These are phyloP conservation scores for Amblyornis subalaris DNA, from an alignment of 2,113 vertebrate genomes.

Conservation along the genomic window DNA sequence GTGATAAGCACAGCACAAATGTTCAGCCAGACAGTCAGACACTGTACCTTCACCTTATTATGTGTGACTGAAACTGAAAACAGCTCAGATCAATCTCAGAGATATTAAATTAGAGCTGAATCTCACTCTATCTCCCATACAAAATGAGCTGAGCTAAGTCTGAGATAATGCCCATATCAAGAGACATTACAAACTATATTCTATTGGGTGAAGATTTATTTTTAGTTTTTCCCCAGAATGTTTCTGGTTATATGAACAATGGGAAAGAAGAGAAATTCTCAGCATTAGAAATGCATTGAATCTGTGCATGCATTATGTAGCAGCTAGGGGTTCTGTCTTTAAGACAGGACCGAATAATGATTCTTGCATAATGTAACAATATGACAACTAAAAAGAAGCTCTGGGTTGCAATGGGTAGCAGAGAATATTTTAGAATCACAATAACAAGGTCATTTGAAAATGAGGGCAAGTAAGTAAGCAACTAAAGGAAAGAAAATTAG, in stretches of 20 bases:
- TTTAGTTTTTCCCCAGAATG: conserved; percentile 46
- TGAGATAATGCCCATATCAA: conserved; percentile 31
- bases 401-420: not conserved
- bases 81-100: conserved; percentile 51
- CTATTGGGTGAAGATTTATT: conserved; percentile 36
- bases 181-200: conserved; percentile 26
- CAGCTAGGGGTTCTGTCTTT: conserved; percentile 35
- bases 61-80: conserved; percentile 17
- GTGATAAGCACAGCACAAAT: conserved; percentile 4
- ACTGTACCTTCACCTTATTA: conserved; percentile 39
- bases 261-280: conserved; percentile 12
- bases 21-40: conserved; percentile 11
- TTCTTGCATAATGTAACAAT: conserved; percentile 36
- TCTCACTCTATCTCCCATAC: conserved; percentile 8
- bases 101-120: conserved; percentile 55
- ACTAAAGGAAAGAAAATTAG: not conserved
- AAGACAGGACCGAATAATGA: conserved; percentile 31
- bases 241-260: conserved; percentile 45
- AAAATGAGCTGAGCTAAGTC: conserved; percentile 16
- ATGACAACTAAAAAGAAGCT: not conserved
- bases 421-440: conserved; percentile 11
- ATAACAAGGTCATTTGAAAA: conserved; percentile 34
- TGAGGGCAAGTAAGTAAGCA: not conserved
- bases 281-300: conserved; percentile 59
- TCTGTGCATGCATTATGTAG: conserved; percentile 53